These are phyloP conservation scores for Andrena bucephala DNA, from an alignment of 2,888 invertebrate species.

Conservation along the genomic window DNA sequence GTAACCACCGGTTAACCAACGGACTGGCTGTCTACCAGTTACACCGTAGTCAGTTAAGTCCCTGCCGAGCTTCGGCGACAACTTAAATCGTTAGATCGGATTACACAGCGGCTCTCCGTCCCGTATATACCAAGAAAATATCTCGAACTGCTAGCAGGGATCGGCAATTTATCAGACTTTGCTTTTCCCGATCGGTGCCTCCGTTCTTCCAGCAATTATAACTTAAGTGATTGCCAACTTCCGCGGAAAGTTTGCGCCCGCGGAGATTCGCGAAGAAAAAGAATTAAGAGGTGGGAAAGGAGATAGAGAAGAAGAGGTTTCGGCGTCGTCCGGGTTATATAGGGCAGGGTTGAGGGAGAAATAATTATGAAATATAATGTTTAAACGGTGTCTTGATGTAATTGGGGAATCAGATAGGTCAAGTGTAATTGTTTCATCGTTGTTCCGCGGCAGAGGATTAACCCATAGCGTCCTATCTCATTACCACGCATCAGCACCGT, in stretches of 20 bases:
- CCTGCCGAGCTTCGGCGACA: conserved; percentile 38
- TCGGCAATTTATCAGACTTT: conserved; percentile 32
- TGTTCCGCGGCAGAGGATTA: background rate
- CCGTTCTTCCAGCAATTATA: conserved; percentile 18
- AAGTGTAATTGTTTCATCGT: conserved; percentile 19
- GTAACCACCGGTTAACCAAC: conserved; percentile 53
- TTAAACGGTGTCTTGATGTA: background rate
- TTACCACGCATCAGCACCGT: conserved; percentile 12
- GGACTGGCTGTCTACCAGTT: conserved; percentile 47
- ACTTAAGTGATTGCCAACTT: conserved; percentile 8
- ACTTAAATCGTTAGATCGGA: conserved; percentile 57
- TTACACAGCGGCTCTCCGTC: conserved; percentile 14
- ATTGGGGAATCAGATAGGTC: conserved; percentile 22
- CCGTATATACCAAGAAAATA: background rate
- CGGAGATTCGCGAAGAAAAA: conserved; percentile 3
- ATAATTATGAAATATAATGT: conserved; percentile 4
- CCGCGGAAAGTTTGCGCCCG: background rate
- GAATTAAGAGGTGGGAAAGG: background rate
- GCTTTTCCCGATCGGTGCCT: conserved; percentile 11
- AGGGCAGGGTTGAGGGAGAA: too few species aligned
- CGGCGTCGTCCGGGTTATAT: background rate
- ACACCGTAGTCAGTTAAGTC: conserved; percentile 38
- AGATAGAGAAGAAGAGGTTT: background rate
- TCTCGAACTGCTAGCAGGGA: background rate
- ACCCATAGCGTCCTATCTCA: background rate